phyloP scores from a whole-genome alignment of 2,888 invertebrate genomes.

The Drosophila tripunctata region DNA sequence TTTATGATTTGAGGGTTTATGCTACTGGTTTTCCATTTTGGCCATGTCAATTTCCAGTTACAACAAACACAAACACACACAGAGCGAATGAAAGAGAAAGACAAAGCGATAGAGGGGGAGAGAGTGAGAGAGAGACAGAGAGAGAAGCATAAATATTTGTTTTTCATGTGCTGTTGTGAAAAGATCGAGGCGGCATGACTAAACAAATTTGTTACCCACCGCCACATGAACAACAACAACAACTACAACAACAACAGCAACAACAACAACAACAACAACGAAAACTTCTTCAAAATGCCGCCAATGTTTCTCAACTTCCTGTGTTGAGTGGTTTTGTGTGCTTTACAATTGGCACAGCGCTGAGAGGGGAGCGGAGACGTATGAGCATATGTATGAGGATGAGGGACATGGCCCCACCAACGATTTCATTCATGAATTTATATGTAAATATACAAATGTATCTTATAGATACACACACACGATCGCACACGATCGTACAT shows the following conservation, averaged over 20 bases:
- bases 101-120: background rate
- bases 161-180: slow-evolving; percentile 77
- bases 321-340: slow-evolving; percentile 61
- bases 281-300: slow-evolving; percentile 75
- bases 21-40: slow-evolving; percentile 65
- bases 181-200: slow-evolving; percentile 73
- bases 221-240: slow-evolving; percentile 34
- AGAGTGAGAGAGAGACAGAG: background rate
- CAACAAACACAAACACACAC: background rate
- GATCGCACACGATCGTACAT: slow-evolving; percentile 61
- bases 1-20: slow-evolving; percentile 51
- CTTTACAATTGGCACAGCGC: slow-evolving; percentile 69
- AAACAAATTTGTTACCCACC: slow-evolving; percentile 66
- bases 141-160: slow-evolving; percentile 61
- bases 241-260: slow-evolving; percentile 12
- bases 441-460: slow-evolving; percentile 42
- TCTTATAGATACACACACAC: slow-evolving; percentile 62
- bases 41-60: slow-evolving; percentile 41
- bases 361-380: background rate
- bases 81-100: too few species aligned
- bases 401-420: slow-evolving; percentile 9
- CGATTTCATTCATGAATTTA: slow-evolving; percentile 75
- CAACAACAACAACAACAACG: slow-evolving; percentile 17
- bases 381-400: background rate
- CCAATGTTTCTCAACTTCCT: slow-evolving; percentile 77